Evolutionary conservation across 2,113 vertebrate genomes (phyloP).

Genomic region (Coreoperca whiteheadi): DNA sequence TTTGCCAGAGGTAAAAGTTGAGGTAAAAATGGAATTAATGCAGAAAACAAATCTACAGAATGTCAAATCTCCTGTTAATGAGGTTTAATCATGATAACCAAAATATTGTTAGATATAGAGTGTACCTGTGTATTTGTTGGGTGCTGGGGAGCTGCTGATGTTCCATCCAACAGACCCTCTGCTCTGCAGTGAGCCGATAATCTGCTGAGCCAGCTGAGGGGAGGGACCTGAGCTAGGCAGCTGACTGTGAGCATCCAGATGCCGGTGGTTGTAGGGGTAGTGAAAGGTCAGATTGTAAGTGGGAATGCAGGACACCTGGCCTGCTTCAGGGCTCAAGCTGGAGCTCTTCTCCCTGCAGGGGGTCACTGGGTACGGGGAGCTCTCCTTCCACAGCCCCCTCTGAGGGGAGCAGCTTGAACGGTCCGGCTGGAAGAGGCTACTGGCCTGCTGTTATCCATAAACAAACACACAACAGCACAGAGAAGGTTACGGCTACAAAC

Average conservation of each 20-base stretch:
- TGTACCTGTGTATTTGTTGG: conserved; percentile 87
- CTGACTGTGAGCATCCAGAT: conserved; percentile 86
- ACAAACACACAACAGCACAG: conserved; percentile 1
- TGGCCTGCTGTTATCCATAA: conserved; percentile 74
- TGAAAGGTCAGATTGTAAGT: conserved; percentile 87
- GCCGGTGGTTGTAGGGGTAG: conserved; percentile 87
- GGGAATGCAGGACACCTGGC: conserved; percentile 83
- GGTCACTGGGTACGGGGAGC: conserved; percentile 74
- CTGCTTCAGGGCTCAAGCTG: conserved; percentile 78
- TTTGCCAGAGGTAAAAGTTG: background rate
- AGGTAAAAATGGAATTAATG: background rate
- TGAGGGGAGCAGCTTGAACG: conserved; percentile 84
- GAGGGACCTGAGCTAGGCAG: conserved; percentile 83
- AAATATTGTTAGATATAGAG: background rate
- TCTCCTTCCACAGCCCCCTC: conserved; percentile 85
- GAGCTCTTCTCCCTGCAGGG: conserved; percentile 84
- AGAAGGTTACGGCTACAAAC: background rate
- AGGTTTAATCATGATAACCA: background rate
- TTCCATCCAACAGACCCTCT: conserved; percentile 87
- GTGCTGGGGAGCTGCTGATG: conserved; percentile 78
- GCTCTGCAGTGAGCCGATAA: conserved; percentile 86
- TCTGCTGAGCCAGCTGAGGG: conserved; percentile 68
- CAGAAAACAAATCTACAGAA: conserved; percentile 1
- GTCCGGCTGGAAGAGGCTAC: conserved; percentile 84
- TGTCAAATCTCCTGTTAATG: background rate